A percentile compares a stretch with the other conserved stretches of the same genome.
Conservation (phyloP, 2,888 invertebrate species). For the Chouioia cunea region DNA sequence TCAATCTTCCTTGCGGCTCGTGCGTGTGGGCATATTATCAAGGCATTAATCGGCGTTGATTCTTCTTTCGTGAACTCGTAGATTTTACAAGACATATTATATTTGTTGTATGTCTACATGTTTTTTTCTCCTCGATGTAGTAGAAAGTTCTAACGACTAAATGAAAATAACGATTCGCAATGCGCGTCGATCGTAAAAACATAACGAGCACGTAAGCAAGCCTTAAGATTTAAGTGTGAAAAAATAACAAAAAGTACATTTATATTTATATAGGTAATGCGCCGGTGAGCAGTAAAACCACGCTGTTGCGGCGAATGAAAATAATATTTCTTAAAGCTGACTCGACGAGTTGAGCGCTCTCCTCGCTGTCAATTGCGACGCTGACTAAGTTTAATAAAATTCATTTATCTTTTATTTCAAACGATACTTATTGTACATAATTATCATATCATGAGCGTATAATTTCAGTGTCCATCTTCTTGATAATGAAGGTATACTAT, state of each 20-base stretch:
- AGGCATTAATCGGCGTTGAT: too few relatives aligned
- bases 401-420: too few relatives aligned
- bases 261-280: conserved; percentile 36
- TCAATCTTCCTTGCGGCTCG: conserved; percentile 36
- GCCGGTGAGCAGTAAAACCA: conserved; percentile 18
- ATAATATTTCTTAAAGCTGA: conserved; percentile 34
- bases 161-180: conserved; percentile 27
- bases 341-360: conserved; percentile 15
- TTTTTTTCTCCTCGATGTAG: too few relatives aligned
- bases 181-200: conserved; percentile 14
- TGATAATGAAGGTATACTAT: too few relatives aligned
- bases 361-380: conserved; percentile 15
- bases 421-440: too few relatives aligned
- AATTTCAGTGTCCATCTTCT: too few relatives aligned
- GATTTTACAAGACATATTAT: neutral
- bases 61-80: too few relatives aligned
- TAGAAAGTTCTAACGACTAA: conserved; percentile 21
- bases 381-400: conserved; percentile 28
- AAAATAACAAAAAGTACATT: conserved; percentile 35
- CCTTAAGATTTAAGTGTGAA: conserved; percentile 25
- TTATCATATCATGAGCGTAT: too few relatives aligned
- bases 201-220: neutral
- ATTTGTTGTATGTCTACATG: too few relatives aligned
- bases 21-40: neutral
- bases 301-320: conserved; percentile 18